Evolutionary conservation across 2,888 invertebrate species (phyloP), one percentile per base, ranked within the genome.

Genomic region (Macrophya annulata): DNA sequence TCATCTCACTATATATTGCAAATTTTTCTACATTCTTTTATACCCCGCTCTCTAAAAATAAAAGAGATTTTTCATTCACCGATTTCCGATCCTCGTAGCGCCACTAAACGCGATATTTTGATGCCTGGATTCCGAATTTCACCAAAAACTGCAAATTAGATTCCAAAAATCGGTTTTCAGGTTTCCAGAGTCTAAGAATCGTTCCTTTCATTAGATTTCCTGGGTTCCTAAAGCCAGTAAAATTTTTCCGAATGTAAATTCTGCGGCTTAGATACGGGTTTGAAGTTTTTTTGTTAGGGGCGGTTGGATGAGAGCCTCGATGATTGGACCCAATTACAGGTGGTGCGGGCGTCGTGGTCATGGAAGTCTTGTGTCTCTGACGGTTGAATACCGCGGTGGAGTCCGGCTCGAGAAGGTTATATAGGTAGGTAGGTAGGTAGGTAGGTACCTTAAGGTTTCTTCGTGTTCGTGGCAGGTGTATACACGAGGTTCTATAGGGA

Each of bases 271-370:
- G 10, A 74, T 10, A 31, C 31, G 31, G 51, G 15, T 77, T 17
- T 9, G 31, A 8, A 17, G 17, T 48, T 17, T 31, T 76, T 31
- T 48, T 45, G 74, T 25, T 48, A 62, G 43, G 71, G 84, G 84
- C 76, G 84, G 43, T 77, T 85, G 88, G 86, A 89, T 90, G 91
- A 92, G 91, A 91, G 90, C 90, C 90, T 88, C 89, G 90, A 90
- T 91, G 92, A 92, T 92, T 92, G 91, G 90, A 90, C 90, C 90
- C 90, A 92, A 92, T 92, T 92, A 92, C 91, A 92, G 92, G 90
- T 91, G 92, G 91, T 89, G 92, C 91, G 91, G 92, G 92, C 89
- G 92, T 91, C 88, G 90, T 92, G 86, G 86, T 85, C 86, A 85
- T 83, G 87, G n/a, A 86, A 86, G 86, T 82, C 85, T 82, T 55